Evolutionary conservation across 2,888 invertebrate species (phyloP), one percentile per base, ranked within the genome.

Genomic region (Sipha maydis): DNA sequence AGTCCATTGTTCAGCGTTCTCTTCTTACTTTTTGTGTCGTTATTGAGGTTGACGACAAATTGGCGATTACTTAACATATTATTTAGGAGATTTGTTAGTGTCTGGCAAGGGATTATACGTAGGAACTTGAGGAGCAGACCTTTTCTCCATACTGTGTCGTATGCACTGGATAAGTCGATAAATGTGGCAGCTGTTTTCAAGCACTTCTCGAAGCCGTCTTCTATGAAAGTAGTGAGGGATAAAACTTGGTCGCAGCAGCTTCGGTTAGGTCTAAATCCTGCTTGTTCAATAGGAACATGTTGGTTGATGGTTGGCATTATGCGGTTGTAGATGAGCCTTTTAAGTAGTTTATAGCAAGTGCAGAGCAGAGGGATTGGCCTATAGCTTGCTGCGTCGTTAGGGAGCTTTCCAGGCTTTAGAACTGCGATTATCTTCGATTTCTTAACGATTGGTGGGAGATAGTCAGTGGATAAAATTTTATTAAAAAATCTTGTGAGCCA

Each of bases 201-300:
- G 25, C 83, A 25, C 28, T 69, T 80, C 48, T 90, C 89, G 28
- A 89, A 85, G 38, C 89, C 89, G 21, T 86, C 90, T 77, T 90
- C 85, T 28, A 85, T 85, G 38, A 34, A 84, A 28, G 86, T 83
- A n/a, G 86, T 89, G 19, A 89, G 88, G n/a, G 82, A 54, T 31
- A 90, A 61, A 56, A 90, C 89, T 89, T 90, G 88, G 67, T 90
- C 90, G 25, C 31, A 54, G 79, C 84, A 89, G 56, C 79, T 90
- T n/a, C 88, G 41, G 4, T 69, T 67, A 73, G 80, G 89, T 73
- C 89, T 83, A 61, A 90, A 90, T n/a, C 86, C 89, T 48, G 88
- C 88, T 67, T 89, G 89, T 56, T 89, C 83, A 69, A 86, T 54
- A 11, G 88, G 89, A n/a, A 76, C 25, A 9, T 19, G 54, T 31